Conservation (phyloP, 2,888 invertebrate species). For the Lapara coniferarum region DNA sequence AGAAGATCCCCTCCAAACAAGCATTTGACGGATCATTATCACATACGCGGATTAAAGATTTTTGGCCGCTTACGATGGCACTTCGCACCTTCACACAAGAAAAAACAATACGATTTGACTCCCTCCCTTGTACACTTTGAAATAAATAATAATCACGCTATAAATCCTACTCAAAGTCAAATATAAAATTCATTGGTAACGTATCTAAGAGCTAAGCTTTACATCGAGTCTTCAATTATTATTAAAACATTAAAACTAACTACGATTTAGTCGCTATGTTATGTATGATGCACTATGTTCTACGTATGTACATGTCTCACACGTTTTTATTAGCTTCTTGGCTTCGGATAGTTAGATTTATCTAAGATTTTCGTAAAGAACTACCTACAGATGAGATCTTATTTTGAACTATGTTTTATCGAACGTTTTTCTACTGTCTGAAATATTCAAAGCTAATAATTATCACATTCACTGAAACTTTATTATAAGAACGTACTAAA, state of each 20-base stretch:
- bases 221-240: constrained; percentile 62
- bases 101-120: constrained; percentile 25
- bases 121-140: constrained; percentile 35
- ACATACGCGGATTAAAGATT: constrained; percentile 6
- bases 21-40: constrained; percentile 9
- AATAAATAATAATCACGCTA: constrained; percentile 32
- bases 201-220: constrained; percentile 73
- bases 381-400: constrained; percentile 81
- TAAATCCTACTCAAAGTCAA: constrained; percentile 56
- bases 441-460: constrained; percentile 66
- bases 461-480: constrained; percentile 75
- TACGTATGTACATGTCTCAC: constrained; percentile 50
- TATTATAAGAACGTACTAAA: constrained; percentile 57
- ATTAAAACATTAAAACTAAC: constrained; percentile 48
- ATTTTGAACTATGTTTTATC: constrained; percentile 79
- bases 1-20: constrained; percentile 14
- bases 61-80: constrained; percentile 11
- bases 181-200: constrained; percentile 80
- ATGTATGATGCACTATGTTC: constrained; percentile 39
- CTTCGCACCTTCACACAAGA: constrained; percentile 4
- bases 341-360: constrained; percentile 77
- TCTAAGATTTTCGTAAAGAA: constrained; percentile 74
- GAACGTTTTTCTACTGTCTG: constrained; percentile 63
- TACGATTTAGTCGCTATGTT: constrained; percentile 35
- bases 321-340: constrained; percentile 76